Base-by-base conservation (phyloP, 2,113 vertebrate genomes). In the Phyllopteryx taeniolatus region DNA sequence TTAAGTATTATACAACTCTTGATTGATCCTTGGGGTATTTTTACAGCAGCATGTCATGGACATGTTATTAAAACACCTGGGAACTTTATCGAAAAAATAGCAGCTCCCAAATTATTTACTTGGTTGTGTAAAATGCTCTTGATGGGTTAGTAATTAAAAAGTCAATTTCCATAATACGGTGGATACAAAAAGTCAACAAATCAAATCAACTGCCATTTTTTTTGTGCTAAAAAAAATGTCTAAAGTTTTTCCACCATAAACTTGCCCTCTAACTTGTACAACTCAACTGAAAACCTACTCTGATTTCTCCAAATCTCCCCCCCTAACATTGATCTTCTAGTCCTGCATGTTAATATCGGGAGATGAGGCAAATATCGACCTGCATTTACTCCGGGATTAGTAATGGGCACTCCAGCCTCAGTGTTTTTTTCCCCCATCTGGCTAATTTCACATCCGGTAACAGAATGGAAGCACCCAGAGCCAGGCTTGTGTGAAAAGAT, bases 351-450 rank as follows among this genome's bases (percentile, higher is more conserved):
- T 56, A 85, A 85, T 81, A 89, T 57, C 68, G 15, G 67, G 59
- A 76, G 63, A 81, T 39, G 68, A 70, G 65, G 47, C 44, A 60
- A 57, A 63, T 71, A 89, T 87, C 0, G 84, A 89, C 78, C 79
- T 5, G 61, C 74, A 72, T 76, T 80, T 79, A 82, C 73, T 67
- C 70, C 53, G 33, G 67, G 64, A 87, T 85, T 79, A 80, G 83
- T 86, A 83, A 88, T 86, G 85, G 85, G 5, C 79, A 78, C 83
- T 85, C 33, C 15, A 33, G 72, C 68, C 72, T 70, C 67, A 68
- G 83, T 71, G 83, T 79, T 74, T 86, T 86, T 39, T 39, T 39
- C 35, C 35, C 67, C 75, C 60, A 12, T 72, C 8, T 70, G 76
- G 82, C 78, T 75, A 72, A 72, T 84, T 79, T 79, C 77, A 85